A percentile compares a stretch with the other conserved stretches of the same genome.
phyloP scores from a whole-genome alignment of 1,140 invertebrate species.

The Hycleus cichorii region DNA sequence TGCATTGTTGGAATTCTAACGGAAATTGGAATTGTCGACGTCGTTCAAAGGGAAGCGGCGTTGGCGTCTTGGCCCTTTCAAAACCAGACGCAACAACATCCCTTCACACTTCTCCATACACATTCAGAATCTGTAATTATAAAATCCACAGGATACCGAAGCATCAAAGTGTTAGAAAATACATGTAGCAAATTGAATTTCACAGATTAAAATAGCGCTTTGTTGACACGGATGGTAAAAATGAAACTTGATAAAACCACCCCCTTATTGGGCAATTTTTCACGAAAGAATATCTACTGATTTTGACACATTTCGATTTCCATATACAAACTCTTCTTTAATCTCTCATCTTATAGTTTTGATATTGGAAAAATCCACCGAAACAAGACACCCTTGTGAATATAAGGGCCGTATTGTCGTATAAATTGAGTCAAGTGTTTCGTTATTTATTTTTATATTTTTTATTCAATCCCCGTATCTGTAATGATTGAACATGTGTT shows the following conservation, averaged over 20 bases:
- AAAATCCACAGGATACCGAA: slow-evolving; percentile 32
- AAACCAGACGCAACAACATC: slow-evolving; percentile 16
- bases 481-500: no score
- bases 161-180: slow-evolving; percentile 33
- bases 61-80: slow-evolving; percentile 11
- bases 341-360: no score
- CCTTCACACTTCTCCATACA: no score
- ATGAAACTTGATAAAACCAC: slow-evolving; percentile 11
- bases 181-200: slow-evolving; percentile 33
- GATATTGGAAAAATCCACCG: no score
- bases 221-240: slow-evolving; percentile 6
- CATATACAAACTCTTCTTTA: no score
- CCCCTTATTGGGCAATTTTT: slow-evolving; percentile 5
- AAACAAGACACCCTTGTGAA: no score
- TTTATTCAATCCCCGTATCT: no score
- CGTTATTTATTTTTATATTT: no score
- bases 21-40: slow-evolving; percentile 14
- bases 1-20: slow-evolving; percentile 8
- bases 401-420: no score
- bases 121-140: slow-evolving; percentile 27
- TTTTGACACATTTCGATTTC: slow-evolving; percentile 3
- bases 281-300: neutral
- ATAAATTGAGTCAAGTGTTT: no score
- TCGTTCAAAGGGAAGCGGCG: neutral
- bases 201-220: slow-evolving; percentile 28